Base-by-base conservation (phyloP, 2,888 invertebrate genomes). In the Amphipyra tragopoginis region DNA sequence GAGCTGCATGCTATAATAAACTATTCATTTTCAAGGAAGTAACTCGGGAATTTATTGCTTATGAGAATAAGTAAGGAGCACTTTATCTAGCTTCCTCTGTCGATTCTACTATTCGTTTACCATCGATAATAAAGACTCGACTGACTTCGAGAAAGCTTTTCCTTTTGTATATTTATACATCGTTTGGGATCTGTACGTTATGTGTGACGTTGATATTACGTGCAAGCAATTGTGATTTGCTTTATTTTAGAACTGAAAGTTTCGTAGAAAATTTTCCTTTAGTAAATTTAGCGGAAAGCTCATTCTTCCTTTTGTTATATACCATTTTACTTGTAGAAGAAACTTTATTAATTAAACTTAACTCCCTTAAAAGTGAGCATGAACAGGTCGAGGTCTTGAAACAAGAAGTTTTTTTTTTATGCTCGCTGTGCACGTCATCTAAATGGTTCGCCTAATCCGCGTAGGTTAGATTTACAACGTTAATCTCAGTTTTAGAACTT, bases 391-490 rank as follows among this genome's bases (percentile, higher is more conserved):
- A 14, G 14, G 29, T 29, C 33, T 10, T 13, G 1, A 26, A 43
- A 51, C 48, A 44, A 8, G 7, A 43, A 1, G n/a, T 14, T 3
- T 62, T 59, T 73, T 67, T 63, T 47, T 26, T 70, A 84, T 75
- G 76, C 72, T 66, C 43, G 56, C 65, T 65, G 34, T 63, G 61
- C 49, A 7, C 29, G 29, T 5, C n/a, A 21, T 21, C 1, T 21
- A 21, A 29, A 5, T 5, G 29, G 6, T 1, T 29, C 5, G 44
- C 57, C 40, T 69, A 76, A 80, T 83, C 82, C 78, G 80, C 79
- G 83, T 86, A 72, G 82, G 83, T 70, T 57, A 64, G 51, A 65
- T 75, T 79, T 71, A 80, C 78, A 74, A 75, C 79, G 67, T 82
- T 67, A 66, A 81, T 81, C 74, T 69, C 14, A 53, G 67, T 70